Base-by-base conservation (phyloP, 1,140 invertebrate species). In the Himalopsyche phryganea region DNA sequence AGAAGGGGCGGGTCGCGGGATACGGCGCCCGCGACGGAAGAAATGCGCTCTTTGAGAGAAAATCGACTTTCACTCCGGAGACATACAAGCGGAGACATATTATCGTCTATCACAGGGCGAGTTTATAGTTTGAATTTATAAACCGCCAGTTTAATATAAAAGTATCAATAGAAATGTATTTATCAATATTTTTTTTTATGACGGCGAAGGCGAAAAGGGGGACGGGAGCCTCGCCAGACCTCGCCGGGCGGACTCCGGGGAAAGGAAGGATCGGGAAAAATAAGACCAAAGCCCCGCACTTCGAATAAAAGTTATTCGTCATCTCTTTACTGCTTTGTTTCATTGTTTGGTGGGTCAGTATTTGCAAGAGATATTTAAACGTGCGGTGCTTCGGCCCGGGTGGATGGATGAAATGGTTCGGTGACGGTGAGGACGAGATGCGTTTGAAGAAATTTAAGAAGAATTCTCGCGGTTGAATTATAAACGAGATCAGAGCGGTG, bases 61-160 rank as follows among this genome's bases (percentile, higher is more conserved):
- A 28, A 28, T 28, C 9, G 9, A 28, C 38, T 40, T 40, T 40
- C 38, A 40, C 38, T n/a, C 38, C 5, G n/a, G 38, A 40, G 3
- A 15, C 38, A 40, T 40, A 6, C 38, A 40, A n/a, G 38, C 38
- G 15, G 38, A 40, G 38, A 40, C 38, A 40, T 40, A 40, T 40
- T 40, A 40, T 40, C 38, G 38, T 40, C 38, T 40, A 63, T 63
- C 61, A 63, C 61, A 63, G 48, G 47, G 61, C 56, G 56, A 55
- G 41, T 63, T 56, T 58, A 51, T 58, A 58, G 54, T 57, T 58
- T 48, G 49, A 61, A 61, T 62, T 49, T 62, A 53, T 53, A 58
- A 58, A 63, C 50, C 50, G 55, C 60, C 50, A 35, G 55, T 55
- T 61, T 54, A 58, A 58, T 58, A 62, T 62, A 52, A 62, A 62